Percentiles rank a stretch among this genome's conserved stretches.
phyloP scores from a whole-genome alignment of 1,140 invertebrate genomes.

The Tetramorium parvispinum region DNA sequence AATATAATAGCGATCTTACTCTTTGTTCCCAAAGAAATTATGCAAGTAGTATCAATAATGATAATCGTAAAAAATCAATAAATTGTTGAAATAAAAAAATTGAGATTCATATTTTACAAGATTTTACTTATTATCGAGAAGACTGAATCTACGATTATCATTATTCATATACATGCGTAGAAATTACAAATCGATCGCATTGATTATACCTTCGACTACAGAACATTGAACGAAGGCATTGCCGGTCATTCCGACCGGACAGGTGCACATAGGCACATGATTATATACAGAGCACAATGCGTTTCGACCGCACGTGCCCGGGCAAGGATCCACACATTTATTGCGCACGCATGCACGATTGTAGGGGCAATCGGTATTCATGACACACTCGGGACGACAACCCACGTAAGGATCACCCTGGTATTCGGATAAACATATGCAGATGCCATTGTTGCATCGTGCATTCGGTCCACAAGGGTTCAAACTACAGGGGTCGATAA shows the following conservation, averaged over 20 bases:
- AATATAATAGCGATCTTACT: slow-evolving; percentile 35
- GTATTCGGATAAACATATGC: slow-evolving; percentile 86
- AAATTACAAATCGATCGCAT: background rate
- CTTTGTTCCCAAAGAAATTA: background rate
- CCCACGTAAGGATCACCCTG: slow-evolving; percentile 87
- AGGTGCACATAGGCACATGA: slow-evolving; percentile 90
- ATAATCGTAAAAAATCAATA: slow-evolving; percentile 80
- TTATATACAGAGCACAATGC: slow-evolving; percentile 91
- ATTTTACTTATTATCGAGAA: background rate
- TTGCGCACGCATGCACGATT: slow-evolving; percentile 83
- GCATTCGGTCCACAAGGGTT: slow-evolving; percentile 88
- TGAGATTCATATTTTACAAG: background rate
- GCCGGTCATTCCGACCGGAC: slow-evolving; percentile 89
- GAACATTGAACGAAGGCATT: slow-evolving; percentile 87
- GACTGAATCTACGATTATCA: slow-evolving; percentile 7
- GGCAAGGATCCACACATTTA: slow-evolving; percentile 83
- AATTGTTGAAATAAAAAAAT: slow-evolving; percentile 67
- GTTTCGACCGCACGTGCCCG: slow-evolving; percentile 88
- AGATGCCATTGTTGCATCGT: slow-evolving; percentile 86
- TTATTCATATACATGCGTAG: slow-evolving; percentile 87
- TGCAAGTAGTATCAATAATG: background rate
- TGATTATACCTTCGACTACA: slow-evolving; percentile 81
- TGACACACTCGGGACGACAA: slow-evolving; percentile 84
- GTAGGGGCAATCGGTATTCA: slow-evolving; percentile 83
- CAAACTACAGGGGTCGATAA: slow-evolving; percentile 83